Percentiles rank a stretch among this genome's conserved stretches.
Conservation (phyloP, 1,140 invertebrate species). For the Dermatophagoides farinae region DNA sequence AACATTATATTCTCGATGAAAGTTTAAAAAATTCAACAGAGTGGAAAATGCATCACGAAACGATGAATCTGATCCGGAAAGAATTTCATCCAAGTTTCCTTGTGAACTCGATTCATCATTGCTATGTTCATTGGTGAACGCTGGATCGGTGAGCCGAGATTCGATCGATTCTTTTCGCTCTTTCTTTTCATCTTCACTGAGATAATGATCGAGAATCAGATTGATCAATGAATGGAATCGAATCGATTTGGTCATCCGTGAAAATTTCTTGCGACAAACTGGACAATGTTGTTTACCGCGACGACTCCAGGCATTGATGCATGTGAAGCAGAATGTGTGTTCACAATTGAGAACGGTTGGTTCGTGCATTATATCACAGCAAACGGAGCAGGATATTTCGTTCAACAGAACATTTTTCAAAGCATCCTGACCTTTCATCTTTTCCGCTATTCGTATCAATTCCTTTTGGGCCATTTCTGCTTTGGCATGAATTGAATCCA, state of each 20-base stretch:
- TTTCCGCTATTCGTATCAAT: too few relatives aligned
- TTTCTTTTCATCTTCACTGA: not conserved
- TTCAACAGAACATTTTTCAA: constrained; percentile 33
- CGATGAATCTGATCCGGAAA: too few relatives aligned
- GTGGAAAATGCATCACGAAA: too few relatives aligned
- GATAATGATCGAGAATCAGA: constrained; percentile 34
- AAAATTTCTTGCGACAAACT: constrained; percentile 36
- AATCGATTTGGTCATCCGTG: constrained; percentile 23
- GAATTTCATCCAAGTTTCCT: too few relatives aligned
- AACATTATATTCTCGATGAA: not conserved
- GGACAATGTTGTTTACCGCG: constrained; percentile 35
- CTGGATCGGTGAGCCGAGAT: not conserved
- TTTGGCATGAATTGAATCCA: too few relatives aligned
- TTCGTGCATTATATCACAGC: constrained; percentile 49
- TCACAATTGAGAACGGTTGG: constrained; percentile 49
- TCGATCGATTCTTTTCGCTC: not conserved
- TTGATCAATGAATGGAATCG: constrained; percentile 34
- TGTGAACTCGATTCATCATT: too few relatives aligned
- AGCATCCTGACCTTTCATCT: not conserved
- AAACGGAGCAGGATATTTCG: constrained; percentile 54
- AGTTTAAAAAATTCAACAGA: too few relatives aligned
- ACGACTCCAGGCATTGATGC: constrained; percentile 44
- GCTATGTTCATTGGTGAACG: too few relatives aligned
- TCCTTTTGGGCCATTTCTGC: too few relatives aligned
- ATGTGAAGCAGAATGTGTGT: constrained; percentile 53